Evolutionary conservation across 2,797 vertebrate species (phyloP), one percentile per base, ranked within the genome.

Genomic region (Heterohyrax brucei): DNA sequence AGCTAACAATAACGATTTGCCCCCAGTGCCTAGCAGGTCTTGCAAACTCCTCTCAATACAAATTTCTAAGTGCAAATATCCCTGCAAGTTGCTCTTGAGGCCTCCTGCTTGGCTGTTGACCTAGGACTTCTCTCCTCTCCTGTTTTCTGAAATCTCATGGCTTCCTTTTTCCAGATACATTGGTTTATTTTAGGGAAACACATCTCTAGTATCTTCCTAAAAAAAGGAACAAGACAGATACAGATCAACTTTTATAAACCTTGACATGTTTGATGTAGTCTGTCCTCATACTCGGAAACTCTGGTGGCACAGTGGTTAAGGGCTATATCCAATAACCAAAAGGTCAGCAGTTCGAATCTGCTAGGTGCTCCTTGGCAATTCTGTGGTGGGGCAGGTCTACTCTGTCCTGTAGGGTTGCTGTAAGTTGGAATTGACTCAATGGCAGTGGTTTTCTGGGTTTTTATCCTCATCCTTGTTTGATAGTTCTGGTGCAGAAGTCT

Each of bases 161-260:
- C 81, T 83, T 70, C 28, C 14, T 77, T 50, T 78, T 73, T 84
- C 84, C 80, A 80, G n/a, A 91, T 70, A 87, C 66, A 83, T 24
- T 39, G 77, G 61, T n/a, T 92, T 92, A 68, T 76, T 95, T 86
- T 82, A 73, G 76, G 86, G 16, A 53, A 82, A 72, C 61, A 16
- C 70, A 80, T 89, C 77, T 68, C 50, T 22, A 83, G 70, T 66
- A 92, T 77, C 88, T 79, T 95, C 75, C 59, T 84, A 89, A 75
- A 87, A 75, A 91, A 96, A 64, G 64, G 64, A 95, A 50, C 22
- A 68, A 0, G 4, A 39, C 79, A 50, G 61, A 77, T 91, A 39
- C 79, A 50, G 61, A 77, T 91, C 26, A 56, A 56, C 80, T 72
- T 86, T 93, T 72, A 0, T 33, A 76, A 95, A 79, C 48, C 91